Base-by-base conservation (phyloP, 2,888 invertebrate species). In the Eremobia ochroleuca region DNA sequence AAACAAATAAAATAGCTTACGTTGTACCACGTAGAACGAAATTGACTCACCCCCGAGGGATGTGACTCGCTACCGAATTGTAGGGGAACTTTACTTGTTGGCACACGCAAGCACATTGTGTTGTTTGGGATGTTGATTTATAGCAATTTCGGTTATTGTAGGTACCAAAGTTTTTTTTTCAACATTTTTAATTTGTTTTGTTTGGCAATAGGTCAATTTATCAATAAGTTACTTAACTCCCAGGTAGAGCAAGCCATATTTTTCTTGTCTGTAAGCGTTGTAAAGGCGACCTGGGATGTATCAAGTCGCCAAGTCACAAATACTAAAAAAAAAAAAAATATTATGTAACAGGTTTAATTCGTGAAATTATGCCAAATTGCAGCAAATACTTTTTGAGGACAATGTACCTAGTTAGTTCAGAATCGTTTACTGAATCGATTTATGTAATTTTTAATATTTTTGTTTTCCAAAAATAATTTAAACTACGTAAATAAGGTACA, bases 1-100 rank as follows among this genome's bases (percentile, higher is more conserved):
- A 68, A 79, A 80, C 85, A 85, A 84, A 88, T 88, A 84, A 89
- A 90, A 88, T 79, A 84, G 82, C 79, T 83, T 73, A 81, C 73
- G 70, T 68, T 69, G 62, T 73, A 68, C 79, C 73, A 71, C 77
- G 73, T 79, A 66, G 55, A 71, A 82, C 71, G 67, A 87, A 89
- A 89, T 89, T 87, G 82, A 85, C 79, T 85, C 74, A 64, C 43
- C 46, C 90, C 78, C 87, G 21, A 37, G 86, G 85, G 88, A 84
- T 75, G 49, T 15, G 25, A 76, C 13, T 79, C 37, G 72, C 49
- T 68, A 34, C 62, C 58, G 69, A 84, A 74, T 68, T 84, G 70
- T 79, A 71, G 31, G 55, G 31, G 2, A 79, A 82, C 66, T 79
- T 78, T 78, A 78, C 72, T 83, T 79, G 73, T 84, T 55, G 52